Conservation (phyloP, 1,140 invertebrate genomes). For the Drosophila busckii region DNA sequence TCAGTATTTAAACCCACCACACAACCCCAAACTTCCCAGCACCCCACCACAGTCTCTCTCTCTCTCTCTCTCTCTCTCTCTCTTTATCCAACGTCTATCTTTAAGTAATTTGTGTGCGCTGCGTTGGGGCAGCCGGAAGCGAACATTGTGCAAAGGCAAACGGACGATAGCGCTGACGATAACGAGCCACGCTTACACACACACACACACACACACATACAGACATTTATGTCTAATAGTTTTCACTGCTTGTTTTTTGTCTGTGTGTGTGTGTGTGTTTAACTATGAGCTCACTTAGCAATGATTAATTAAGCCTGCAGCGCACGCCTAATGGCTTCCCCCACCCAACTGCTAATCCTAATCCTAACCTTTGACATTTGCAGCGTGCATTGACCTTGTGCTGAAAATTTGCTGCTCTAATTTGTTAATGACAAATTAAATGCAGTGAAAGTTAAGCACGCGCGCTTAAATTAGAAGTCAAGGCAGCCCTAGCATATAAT, state of each 20-base stretch:
- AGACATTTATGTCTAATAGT: constrained; percentile 68
- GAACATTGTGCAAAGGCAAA: constrained; percentile 37
- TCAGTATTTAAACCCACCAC: no score
- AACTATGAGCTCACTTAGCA: constrained; percentile 48
- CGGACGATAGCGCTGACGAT: constrained; percentile 14
- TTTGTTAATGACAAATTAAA: no score
- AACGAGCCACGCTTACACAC: constrained; percentile 16
- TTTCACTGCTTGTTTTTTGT: constrained; percentile 10
- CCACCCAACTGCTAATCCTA: constrained; percentile 13
- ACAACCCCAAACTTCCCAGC: no score
- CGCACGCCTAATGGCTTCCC: constrained; percentile 58
- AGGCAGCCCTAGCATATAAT: no score
- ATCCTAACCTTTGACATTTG: neutral
- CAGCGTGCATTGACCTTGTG: no score
- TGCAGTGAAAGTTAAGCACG: no score
- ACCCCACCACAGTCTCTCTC: constrained; percentile 4
- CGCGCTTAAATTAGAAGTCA: no score
- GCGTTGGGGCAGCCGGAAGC: constrained; percentile 45
- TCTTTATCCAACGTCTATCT: constrained; percentile 35
- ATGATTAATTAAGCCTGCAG: constrained; percentile 68
- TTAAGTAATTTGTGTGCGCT: constrained; percentile 69
- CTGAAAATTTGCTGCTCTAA: no score
- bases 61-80: constrained; percentile 6
- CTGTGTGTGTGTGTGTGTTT: neutral
- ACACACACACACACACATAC: constrained; percentile 34